Percentiles rank a stretch among this genome's conserved stretches.
These are phyloP conservation scores for Ceratoteleas bidentatus DNA, from an alignment of 1,140 invertebrate species.

Conservation along the genomic window DNA sequence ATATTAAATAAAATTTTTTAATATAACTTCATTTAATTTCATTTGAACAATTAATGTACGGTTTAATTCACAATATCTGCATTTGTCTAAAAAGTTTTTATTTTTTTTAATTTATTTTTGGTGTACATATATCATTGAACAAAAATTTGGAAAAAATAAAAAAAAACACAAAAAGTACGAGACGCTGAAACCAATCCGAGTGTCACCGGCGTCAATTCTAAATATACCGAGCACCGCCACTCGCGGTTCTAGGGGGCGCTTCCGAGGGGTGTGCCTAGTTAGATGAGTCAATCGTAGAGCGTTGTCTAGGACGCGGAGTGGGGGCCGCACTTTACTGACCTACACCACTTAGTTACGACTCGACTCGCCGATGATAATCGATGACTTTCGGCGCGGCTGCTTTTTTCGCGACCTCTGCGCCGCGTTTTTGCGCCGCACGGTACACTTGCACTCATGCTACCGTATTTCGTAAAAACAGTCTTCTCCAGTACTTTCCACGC, in stretches of 20 bases:
- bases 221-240: constrained; percentile 47
- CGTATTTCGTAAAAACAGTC: no score
- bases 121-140: no score
- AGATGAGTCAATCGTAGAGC: constrained; percentile 80
- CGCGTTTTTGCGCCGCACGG: background rate
- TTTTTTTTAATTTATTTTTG: no score
- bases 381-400: constrained; percentile 31
- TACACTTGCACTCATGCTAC: background rate
- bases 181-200: constrained; percentile 24
- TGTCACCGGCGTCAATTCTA: constrained; percentile 33
- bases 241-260: constrained; percentile 59
- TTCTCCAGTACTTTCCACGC: no score
- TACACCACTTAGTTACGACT: constrained; percentile 74
- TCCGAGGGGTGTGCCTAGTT: constrained; percentile 73
- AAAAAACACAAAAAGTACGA: background rate
- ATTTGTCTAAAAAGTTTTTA: no score
- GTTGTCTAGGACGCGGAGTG: constrained; percentile 76
- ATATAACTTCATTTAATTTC: no score
- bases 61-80: no score
- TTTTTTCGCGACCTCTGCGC: constrained; percentile 6
- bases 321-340: constrained; percentile 77
- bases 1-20: no score
- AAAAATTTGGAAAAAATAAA: background rate
- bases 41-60: no score
- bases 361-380: constrained; percentile 58